Conservation (phyloP, 2,113 vertebrate species). For the Protobothrops flavoviridis region DNA sequence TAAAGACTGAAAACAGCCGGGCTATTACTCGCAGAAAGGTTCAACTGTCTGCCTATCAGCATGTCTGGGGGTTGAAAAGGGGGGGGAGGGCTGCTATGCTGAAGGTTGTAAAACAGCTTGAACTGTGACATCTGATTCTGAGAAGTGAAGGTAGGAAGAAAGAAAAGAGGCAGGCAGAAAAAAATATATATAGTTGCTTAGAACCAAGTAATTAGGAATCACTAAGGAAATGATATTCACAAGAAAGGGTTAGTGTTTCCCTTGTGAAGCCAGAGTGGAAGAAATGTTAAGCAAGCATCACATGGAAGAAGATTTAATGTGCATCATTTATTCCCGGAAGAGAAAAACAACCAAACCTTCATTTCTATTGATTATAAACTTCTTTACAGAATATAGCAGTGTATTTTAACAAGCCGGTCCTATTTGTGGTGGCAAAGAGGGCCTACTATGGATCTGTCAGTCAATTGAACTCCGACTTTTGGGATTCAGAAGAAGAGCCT, state of each 20-base stretch:
- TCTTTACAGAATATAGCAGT: not conserved
- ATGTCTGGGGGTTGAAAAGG: not conserved
- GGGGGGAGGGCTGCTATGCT: not conserved
- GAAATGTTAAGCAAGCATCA: slow-evolving; percentile 41
- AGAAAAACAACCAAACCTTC: not conserved
- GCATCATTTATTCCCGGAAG: slow-evolving; percentile 44
- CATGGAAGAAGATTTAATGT: slow-evolving; percentile 46
- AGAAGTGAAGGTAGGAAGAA: slow-evolving; percentile 33
- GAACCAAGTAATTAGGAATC: slow-evolving; percentile 56
- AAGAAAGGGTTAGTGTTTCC: slow-evolving; percentile 37
- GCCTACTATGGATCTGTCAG: not conserved
- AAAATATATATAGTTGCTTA: slow-evolving; percentile 40
- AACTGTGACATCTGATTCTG: slow-evolving; percentile 36
- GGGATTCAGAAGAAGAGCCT: not conserved
- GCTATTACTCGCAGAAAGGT: not conserved
- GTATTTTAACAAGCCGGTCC: not conserved
- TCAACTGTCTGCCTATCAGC: slow-evolving; percentile 19
- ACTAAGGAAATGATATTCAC: slow-evolving; percentile 54
- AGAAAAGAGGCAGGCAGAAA: slow-evolving; percentile 48
- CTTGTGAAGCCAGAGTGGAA: slow-evolving; percentile 32
- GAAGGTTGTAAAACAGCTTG: slow-evolving; percentile 30
- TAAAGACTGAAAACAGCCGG: not conserved
- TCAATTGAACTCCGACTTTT: not conserved
- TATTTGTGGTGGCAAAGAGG: not conserved
- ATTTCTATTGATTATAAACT: slow-evolving; percentile 15